These are phyloP conservation scores for Melinopterus prodromus DNA, from an alignment of 2,888 invertebrate genomes.

Conservation along the genomic window DNA sequence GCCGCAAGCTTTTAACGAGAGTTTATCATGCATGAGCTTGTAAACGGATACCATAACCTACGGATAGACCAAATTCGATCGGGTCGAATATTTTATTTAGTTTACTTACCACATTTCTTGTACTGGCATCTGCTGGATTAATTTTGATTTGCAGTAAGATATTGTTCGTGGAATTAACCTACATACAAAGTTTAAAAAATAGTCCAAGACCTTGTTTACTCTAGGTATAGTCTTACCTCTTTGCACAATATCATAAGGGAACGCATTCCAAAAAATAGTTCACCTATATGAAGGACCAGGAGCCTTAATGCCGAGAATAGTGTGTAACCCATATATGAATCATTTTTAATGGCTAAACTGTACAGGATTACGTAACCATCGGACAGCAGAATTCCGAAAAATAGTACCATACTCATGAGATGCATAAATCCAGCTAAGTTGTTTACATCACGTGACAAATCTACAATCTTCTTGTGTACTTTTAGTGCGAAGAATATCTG, in stretches of 20 bases:
- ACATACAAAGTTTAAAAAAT: constrained; percentile 5
- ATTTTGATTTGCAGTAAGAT: constrained; percentile 42
- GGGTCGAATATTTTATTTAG: not conserved
- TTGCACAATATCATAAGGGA: constrained; percentile 30
- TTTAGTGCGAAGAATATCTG: constrained; percentile 30
- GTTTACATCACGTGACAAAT: constrained; percentile 26
- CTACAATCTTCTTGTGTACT: constrained; percentile 35
- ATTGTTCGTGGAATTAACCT: constrained; percentile 44
- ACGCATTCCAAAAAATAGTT: constrained; percentile 29
- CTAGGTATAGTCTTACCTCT: constrained; percentile 25
- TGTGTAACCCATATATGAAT: constrained; percentile 16
- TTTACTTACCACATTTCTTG: constrained; percentile 43
- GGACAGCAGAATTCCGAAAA: constrained; percentile 30
- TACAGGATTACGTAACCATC: constrained; percentile 36
- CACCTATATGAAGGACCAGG: constrained; percentile 28
- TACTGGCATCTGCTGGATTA: constrained; percentile 41
- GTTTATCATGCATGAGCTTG: constrained; percentile 45
- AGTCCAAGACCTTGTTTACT: too few species aligned
- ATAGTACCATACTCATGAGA: constrained; percentile 26
- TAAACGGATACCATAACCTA: constrained; percentile 34
- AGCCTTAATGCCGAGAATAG: constrained; percentile 19
- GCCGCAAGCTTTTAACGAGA: constrained; percentile 46
- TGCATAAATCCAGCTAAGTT: constrained; percentile 28
- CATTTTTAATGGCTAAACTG: constrained; percentile 29
- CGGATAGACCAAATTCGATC: not conserved